Percentiles rank a stretch among this genome's conserved stretches.
These are phyloP conservation scores for Elysia crispata DNA, from an alignment of 2,888 invertebrate genomes.

Conservation along the genomic window DNA sequence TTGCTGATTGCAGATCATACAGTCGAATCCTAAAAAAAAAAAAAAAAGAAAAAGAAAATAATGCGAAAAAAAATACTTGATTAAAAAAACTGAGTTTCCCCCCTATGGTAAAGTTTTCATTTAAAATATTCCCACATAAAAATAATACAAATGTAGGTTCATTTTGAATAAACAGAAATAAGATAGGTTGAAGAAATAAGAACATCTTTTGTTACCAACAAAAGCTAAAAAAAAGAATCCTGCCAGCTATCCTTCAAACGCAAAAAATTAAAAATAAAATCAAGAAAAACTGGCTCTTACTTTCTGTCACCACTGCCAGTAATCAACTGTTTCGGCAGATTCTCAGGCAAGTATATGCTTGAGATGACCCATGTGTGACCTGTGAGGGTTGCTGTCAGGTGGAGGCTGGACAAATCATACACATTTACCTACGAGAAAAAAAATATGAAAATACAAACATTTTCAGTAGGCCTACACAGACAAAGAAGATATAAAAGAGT, in stretches of 20 bases:
- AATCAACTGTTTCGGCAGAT: slow-evolving; percentile 61
- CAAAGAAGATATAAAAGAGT: no score
- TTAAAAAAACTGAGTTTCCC: background rate
- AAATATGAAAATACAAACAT: background rate
- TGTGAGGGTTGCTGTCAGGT: slow-evolving; percentile 56
- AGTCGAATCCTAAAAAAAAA: slow-evolving; percentile 65
- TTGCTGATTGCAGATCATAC: slow-evolving; percentile 61
- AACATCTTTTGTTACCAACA: no score
- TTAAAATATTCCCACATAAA: no score
- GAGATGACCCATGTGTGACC: slow-evolving; percentile 67
- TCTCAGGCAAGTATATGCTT: slow-evolving; percentile 63
- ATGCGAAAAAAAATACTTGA: background rate
- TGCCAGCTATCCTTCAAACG: no score
- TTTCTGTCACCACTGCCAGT: slow-evolving; percentile 71
- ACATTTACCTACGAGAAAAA: slow-evolving; percentile 64
- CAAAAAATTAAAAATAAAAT: no score
- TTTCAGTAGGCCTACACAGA: background rate
- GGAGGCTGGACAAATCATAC: slow-evolving; percentile 62
- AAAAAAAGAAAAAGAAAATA: background rate
- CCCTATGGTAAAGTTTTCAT: no score
- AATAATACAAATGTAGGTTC: background rate
- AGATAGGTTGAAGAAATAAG: background rate
- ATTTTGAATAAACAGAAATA: background rate
- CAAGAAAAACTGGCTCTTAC: slow-evolving; percentile 53
- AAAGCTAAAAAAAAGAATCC: no score